Percentiles rank a stretch among this genome's conserved stretches.
These are phyloP conservation scores for Tetranychus piercei DNA, from an alignment of 2,888 invertebrate genomes.

Conservation along the genomic window DNA sequence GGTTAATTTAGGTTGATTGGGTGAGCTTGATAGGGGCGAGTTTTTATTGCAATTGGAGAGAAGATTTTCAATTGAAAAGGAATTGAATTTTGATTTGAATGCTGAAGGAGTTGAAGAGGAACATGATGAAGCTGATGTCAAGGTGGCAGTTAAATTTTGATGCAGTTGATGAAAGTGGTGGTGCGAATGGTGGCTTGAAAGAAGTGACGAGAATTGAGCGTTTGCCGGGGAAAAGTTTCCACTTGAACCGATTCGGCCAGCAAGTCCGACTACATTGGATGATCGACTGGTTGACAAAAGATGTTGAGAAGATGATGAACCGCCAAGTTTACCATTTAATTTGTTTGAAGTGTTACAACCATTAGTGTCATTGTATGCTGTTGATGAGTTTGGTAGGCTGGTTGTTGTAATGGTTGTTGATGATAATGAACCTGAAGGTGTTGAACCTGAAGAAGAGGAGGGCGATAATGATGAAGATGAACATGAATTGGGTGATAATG, in stretches of 20 bases:
- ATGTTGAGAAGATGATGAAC: not conserved
- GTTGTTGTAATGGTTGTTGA: not conserved
- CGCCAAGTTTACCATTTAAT: too few species aligned
- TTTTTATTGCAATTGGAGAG: conserved; percentile 18
- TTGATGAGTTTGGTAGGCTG: not conserved
- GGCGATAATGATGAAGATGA: not conserved
- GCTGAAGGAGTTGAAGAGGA: not conserved
- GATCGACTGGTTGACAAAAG: not conserved
- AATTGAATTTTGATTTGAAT: conserved; percentile 17
- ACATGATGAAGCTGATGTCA: not conserved
- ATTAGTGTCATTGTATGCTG: too few species aligned
- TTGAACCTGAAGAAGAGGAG: not conserved
- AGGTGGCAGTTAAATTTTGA: not conserved
- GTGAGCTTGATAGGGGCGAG: too few species aligned
- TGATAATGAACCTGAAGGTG: not conserved
- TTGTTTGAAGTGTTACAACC: too few species aligned
- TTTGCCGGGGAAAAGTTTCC: not conserved
- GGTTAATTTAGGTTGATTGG: not conserved
- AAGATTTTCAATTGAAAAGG: conserved; percentile 24
- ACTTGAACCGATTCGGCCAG: not conserved
- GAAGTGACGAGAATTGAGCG: not conserved
- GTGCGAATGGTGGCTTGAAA: not conserved
- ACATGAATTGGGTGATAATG: not conserved
- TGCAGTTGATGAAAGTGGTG: not conserved
- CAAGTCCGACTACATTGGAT: not conserved